phyloP scores from a whole-genome alignment of 2,888 invertebrate species.

The Monopis laevigella region DNA sequence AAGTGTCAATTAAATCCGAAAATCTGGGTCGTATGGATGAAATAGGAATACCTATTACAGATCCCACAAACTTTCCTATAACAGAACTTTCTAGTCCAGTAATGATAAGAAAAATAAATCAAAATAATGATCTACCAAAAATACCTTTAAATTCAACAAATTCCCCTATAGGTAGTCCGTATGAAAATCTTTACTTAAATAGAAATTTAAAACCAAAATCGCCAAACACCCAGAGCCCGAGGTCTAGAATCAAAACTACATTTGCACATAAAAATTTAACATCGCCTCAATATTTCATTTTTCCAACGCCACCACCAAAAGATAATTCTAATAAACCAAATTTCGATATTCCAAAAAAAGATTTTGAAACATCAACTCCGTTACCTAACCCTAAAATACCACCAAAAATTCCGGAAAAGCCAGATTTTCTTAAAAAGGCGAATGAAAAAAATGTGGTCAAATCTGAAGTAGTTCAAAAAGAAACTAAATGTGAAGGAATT shows the following conservation, averaged over 20 bases:
- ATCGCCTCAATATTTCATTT: constrained; percentile 58
- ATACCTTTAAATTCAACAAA: constrained; percentile 7
- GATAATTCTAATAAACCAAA: constrained; percentile 32
- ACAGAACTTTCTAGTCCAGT: constrained; percentile 48
- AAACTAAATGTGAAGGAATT: constrained; percentile 31
- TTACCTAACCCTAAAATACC: not conserved
- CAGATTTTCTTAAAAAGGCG: constrained; percentile 1
- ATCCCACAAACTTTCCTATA: constrained; percentile 26
- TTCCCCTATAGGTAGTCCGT: constrained; percentile 56
- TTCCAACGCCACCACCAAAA: constrained; percentile 49
- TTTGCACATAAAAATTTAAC: constrained; percentile 61
- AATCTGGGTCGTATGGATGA: constrained; percentile 55
- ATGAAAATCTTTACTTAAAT: constrained; percentile 68
- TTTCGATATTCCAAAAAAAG: constrained; percentile 22
- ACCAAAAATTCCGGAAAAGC: constrained; percentile 9
- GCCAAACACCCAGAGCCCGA: constrained; percentile 62
- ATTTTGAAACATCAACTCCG: constrained; percentile 2
- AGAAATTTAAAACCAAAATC: constrained; percentile 48
- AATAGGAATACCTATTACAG: constrained; percentile 53
- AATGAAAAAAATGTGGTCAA: constrained; percentile 14
- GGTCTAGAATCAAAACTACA: constrained; percentile 70
- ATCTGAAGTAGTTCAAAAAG: constrained; percentile 11
- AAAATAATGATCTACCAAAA: constrained; percentile 24
- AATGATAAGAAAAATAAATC: constrained; percentile 41
- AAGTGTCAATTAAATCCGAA: constrained; percentile 41